Evolutionary conservation across 2,888 invertebrate species (phyloP).

Genomic region (Tetramorium bicarinatum): DNA sequence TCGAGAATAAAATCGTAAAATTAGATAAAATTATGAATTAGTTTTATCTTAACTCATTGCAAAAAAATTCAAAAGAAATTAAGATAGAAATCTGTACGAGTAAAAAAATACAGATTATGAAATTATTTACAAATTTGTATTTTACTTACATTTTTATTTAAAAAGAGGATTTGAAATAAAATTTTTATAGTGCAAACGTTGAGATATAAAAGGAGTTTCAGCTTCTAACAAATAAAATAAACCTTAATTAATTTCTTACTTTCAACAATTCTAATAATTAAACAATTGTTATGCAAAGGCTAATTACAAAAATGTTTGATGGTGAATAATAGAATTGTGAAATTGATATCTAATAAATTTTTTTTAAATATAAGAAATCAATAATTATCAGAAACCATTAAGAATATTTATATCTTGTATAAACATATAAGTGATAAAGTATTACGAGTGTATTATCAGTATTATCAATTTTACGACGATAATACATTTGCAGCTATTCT

Average conservation of each 20-base stretch:
- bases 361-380: neutral
- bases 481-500: neutral
- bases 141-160: neutral
- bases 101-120: neutral
- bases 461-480: slow-evolving; percentile 11
- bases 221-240: neutral
- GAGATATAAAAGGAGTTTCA: neutral
- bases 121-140: neutral
- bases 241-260: neutral
- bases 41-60: neutral
- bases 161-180: neutral
- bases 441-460: neutral
- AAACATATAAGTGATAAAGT: neutral
- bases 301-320: neutral
- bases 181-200: neutral
- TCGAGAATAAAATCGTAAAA: slow-evolving; percentile 55
- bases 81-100: too few relatives aligned
- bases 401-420: neutral
- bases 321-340: neutral
- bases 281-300: neutral
- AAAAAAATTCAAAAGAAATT: too few relatives aligned
- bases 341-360: neutral
- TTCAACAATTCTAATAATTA: neutral
- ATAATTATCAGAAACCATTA: neutral
- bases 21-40: slow-evolving; percentile 41